Evolutionary conservation across 2,888 invertebrate species (phyloP), one percentile per base, ranked within the genome.

Genomic region (Tethea ocularis): DNA sequence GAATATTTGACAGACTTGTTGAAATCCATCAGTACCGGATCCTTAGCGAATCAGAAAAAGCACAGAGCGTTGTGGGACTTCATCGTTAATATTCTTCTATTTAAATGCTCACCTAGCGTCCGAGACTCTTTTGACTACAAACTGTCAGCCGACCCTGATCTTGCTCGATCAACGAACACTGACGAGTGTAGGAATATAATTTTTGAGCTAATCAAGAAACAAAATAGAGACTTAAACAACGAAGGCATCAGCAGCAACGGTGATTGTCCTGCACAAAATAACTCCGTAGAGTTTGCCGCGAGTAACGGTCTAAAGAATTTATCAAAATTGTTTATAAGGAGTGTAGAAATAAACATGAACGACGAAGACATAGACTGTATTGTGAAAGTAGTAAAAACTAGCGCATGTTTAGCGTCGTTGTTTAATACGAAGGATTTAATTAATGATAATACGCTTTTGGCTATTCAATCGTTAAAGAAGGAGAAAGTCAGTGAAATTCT

Each of bases 91-190:
- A 55, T 56, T 22, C 55, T 82, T 10, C 62, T 82, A 1, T 60
- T 62, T n/a, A 17, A 63, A 0, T 65, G 77, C 33, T 71, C 81
- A 0, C 65, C 65, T 0, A 68, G 75, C 0, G 64, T 76, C 0
- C 69, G 81, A 51, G 67, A 75, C 15, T 74, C 70, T 54, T 82
- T 82, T 23, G 69, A 80, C 29, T 80, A 78, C 58, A 80, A 79
- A 64, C 60, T 82, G 26, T 77, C 77, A 61, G 67, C 70, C 36
- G 79, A 82, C 51, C 68, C 71, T 5, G 65, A 70, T 5, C 58
- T 78, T 29, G 61, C 58, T 0, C 62, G 74, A 46, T 33, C 62
- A 1, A 58, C 66, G 3, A 64, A 57, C 51, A 63, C 67, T 38
- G 70, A 74, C 0, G 63, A 63, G 0, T 66, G 69, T 51, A 64